phyloP scores from a whole-genome alignment of 2,888 invertebrate species.

The Linnaemya tessellans region DNA sequence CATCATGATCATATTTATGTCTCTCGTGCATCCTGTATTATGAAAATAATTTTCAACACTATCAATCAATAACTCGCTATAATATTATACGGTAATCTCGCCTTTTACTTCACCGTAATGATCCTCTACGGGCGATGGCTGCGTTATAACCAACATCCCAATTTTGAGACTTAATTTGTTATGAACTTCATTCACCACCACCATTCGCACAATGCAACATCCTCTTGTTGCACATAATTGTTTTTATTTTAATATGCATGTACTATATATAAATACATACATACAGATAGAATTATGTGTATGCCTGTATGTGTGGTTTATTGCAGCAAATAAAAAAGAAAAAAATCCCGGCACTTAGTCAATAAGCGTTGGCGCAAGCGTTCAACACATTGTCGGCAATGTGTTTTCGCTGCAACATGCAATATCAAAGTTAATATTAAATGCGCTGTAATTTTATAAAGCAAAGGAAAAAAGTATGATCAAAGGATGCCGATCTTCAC shows the following conservation, averaged over 20 bases:
- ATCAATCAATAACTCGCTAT: conserved; percentile 72
- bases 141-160: conserved; percentile 51
- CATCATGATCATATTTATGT: conserved; percentile 36
- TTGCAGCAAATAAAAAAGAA: conserved; percentile 50
- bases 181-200: conserved; percentile 46
- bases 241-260: conserved; percentile 40
- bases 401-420: conserved; percentile 79
- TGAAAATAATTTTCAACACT: conserved; percentile 73
- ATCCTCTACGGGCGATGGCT: conserved; percentile 35
- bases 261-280: background rate
- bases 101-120: conserved; percentile 55
- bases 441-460: conserved; percentile 82
- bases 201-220: conserved; percentile 23
- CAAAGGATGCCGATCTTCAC: conserved; percentile 79
- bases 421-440: conserved; percentile 82
- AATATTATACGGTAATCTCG: conserved; percentile 56
- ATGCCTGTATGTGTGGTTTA: conserved; percentile 37
- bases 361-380: conserved; percentile 73
- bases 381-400: conserved; percentile 76
- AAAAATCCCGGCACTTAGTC: conserved; percentile 49
- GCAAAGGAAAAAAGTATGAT: conserved; percentile 72
- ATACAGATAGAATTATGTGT: background rate
- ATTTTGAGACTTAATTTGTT: conserved; percentile 61
- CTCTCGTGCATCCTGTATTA: conserved; percentile 64
- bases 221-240: conserved; percentile 22